phyloP scores from a whole-genome alignment of 2,888 invertebrate genomes.

The Ephialtes manifestator region DNA sequence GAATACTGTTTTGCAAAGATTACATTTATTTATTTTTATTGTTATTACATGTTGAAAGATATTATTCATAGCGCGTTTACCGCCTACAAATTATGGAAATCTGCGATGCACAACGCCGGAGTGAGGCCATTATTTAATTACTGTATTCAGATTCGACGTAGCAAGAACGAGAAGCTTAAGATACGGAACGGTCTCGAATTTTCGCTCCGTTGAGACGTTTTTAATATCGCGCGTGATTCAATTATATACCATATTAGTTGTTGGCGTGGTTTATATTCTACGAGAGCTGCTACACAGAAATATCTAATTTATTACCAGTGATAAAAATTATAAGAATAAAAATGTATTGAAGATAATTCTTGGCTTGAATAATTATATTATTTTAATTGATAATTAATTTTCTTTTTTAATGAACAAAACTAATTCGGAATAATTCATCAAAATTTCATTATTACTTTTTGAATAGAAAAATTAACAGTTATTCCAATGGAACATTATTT shows the following conservation, averaged over 20 bases:
- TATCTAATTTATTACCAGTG: not conserved
- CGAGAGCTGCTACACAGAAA: not conserved
- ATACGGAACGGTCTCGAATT: not conserved
- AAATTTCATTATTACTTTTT: too few species aligned
- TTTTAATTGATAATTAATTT: too few species aligned
- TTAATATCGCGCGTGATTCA: not conserved
- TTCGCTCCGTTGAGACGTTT: not conserved
- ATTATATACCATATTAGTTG: not conserved
- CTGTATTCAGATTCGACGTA: constrained; percentile 2
- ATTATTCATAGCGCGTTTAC: not conserved
- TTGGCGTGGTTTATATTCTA: not conserved
- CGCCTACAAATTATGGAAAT: not conserved
- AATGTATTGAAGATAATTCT: not conserved
- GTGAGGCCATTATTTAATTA: constrained; percentile 7
- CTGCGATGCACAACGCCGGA: not conserved
- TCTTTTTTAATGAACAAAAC: too few species aligned
- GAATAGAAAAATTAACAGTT: too few species aligned
- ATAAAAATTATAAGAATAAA: not conserved
- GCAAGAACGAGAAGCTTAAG: not conserved
- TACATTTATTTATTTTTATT: constrained; percentile 12
- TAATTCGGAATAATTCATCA: too few species aligned
- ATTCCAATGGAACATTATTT: too few species aligned
- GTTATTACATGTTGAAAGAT: not conserved
- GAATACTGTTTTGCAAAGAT: not conserved
- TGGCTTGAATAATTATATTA: not conserved